These are phyloP conservation scores for Cosmopolites sordidus DNA, from an alignment of 2,888 invertebrate species.

Conservation along the genomic window DNA sequence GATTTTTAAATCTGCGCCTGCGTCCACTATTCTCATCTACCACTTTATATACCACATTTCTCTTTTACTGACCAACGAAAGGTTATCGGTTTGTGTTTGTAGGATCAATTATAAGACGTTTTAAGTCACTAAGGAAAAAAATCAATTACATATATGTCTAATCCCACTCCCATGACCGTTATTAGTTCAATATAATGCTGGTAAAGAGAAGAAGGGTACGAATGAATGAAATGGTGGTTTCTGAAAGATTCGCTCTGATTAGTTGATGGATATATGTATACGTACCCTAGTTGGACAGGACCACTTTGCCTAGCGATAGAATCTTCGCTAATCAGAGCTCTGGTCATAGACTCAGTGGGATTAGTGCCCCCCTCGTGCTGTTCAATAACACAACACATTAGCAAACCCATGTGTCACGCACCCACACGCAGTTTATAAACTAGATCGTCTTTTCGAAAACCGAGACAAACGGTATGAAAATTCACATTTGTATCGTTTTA, in stretches of 20 bases:
- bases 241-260: too few relatives aligned
- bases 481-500: too few relatives aligned
- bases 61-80: too few relatives aligned
- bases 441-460: too few relatives aligned
- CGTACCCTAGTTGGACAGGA: slow-evolving; percentile 94
- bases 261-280: slow-evolving; percentile 52
- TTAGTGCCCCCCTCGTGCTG: slow-evolving; percentile 89
- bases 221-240: too few relatives aligned
- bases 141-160: not conserved
- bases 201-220: not conserved
- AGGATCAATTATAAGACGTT: too few relatives aligned
- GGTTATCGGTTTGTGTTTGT: too few relatives aligned
- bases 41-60: too few relatives aligned
- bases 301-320: slow-evolving; percentile 78
- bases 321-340: slow-evolving; percentile 92
- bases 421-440: slow-evolving; percentile 5
- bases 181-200: not conserved
- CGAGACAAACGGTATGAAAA: too few relatives aligned
- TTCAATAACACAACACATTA: slow-evolving; percentile 57
- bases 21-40: too few relatives aligned
- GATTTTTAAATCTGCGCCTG: too few relatives aligned
- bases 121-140: too few relatives aligned
- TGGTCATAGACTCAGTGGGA: slow-evolving; percentile 93
- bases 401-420: slow-evolving; percentile 39
- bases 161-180: not conserved